phyloP scores from a whole-genome alignment of 2,888 invertebrate genomes.

The Perdita meconis region DNA sequence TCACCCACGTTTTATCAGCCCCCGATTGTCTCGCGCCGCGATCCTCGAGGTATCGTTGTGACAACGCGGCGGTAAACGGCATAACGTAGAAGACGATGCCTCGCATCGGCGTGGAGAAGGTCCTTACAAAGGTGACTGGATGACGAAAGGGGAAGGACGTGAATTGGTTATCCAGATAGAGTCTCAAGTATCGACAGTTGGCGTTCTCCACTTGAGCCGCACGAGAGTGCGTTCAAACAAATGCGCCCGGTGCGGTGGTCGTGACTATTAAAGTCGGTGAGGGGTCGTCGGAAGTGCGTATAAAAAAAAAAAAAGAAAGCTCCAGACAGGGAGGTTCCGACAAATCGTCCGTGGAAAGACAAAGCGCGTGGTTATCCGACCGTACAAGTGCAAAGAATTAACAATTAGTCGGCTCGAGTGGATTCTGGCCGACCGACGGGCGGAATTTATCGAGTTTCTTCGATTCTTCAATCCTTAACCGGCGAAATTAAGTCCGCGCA shows the following conservation, averaged over 20 bases:
- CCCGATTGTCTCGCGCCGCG: conserved; percentile 32
- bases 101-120: conserved; percentile 29
- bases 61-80: conserved; percentile 32
- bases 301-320: conserved; percentile 37
- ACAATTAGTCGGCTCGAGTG: background rate
- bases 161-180: conserved; percentile 62
- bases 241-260: conserved; percentile 69
- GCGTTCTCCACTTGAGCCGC: conserved; percentile 81
- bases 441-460: background rate
- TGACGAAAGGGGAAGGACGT: conserved; percentile 21
- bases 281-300: conserved; percentile 63
- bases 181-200: conserved; percentile 83
- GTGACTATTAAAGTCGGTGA: conserved; percentile 59
- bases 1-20: conserved; percentile 17
- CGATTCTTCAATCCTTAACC: background rate
- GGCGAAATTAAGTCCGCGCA: background rate
- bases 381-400: conserved; percentile 10
- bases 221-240: conserved; percentile 76
- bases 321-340: conserved; percentile 16
- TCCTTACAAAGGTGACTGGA: conserved; percentile 44
- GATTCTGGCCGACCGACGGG: background rate
- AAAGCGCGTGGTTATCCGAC: conserved; percentile 23
- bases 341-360: conserved; percentile 50
- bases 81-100: conserved; percentile 46
- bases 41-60: conserved; percentile 46